phyloP scores from a whole-genome alignment of 2,888 invertebrate species.

The Diaprepes abbreviatus region DNA sequence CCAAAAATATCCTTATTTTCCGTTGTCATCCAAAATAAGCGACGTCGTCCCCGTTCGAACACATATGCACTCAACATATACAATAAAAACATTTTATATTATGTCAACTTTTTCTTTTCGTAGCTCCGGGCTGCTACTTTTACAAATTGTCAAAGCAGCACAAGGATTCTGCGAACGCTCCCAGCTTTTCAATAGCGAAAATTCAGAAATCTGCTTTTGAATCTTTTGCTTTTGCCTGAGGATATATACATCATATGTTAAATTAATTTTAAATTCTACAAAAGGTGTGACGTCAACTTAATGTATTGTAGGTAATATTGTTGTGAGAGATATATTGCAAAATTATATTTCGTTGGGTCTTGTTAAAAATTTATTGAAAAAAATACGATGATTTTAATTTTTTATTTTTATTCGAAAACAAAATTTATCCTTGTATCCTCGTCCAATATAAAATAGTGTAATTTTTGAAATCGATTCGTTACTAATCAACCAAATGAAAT shows the following conservation, averaged over 20 bases:
- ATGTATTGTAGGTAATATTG: neutral
- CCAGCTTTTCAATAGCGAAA: conserved; percentile 38
- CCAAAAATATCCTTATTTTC: neutral
- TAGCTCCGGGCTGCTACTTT: conserved; percentile 40
- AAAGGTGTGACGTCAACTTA: conserved; percentile 27
- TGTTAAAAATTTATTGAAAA: too few relatives aligned
- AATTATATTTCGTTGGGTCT: neutral
- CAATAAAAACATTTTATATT: conserved; percentile 45
- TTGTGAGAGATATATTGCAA: neutral
- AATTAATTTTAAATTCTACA: conserved; percentile 30
- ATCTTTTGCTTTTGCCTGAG: conserved; percentile 19
- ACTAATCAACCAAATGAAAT: too few relatives aligned
- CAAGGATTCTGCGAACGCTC: conserved; percentile 24
- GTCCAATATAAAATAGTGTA: too few relatives aligned
- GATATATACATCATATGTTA: conserved; percentile 33
- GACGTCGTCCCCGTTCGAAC: conserved; percentile 50
- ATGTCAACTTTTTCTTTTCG: conserved; percentile 34
- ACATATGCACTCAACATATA: conserved; percentile 41
- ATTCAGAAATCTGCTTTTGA: conserved; percentile 30
- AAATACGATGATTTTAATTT: too few relatives aligned
- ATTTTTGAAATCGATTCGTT: too few relatives aligned
- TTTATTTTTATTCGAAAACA: too few relatives aligned
- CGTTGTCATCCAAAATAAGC: conserved; percentile 25
- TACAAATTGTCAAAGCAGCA: conserved; percentile 45
- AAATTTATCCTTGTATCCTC: too few relatives aligned